A percentile compares a stretch with the other conserved stretches of the same genome.
Conservation (phyloP, 2,797 vertebrate species). For the Alosa sapidissima region DNA sequence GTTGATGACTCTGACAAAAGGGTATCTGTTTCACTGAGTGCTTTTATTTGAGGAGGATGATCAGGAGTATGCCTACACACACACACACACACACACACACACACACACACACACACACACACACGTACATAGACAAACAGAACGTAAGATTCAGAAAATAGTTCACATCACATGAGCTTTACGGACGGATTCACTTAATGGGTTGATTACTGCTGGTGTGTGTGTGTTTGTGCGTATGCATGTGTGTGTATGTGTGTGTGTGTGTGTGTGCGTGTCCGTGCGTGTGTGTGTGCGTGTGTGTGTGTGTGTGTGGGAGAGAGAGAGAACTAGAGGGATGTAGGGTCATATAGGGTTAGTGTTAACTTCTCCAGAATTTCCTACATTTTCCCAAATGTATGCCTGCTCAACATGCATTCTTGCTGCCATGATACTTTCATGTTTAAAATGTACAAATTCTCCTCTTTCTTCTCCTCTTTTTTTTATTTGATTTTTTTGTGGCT, state of each 20-base stretch:
- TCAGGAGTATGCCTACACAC: slow-evolving; percentile 18
- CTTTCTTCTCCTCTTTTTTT: neutral
- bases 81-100: slow-evolving; percentile 14
- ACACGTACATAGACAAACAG: neutral
- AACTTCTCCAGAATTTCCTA: neutral
- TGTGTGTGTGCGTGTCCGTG: neutral
- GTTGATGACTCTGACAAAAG: slow-evolving; percentile 52
- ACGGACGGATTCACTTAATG: neutral
- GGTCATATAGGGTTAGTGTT: neutral
- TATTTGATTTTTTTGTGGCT: neutral
- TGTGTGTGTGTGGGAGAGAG: neutral
- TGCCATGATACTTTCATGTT: neutral
- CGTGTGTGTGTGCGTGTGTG: neutral
- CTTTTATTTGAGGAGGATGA: slow-evolving; percentile 51
- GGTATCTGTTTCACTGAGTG: slow-evolving; percentile 51
- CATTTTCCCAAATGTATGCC: neutral
- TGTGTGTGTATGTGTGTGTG: neutral
- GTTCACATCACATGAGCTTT: slow-evolving; percentile 1
- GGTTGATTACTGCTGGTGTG: neutral
- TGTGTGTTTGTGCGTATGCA: neutral
- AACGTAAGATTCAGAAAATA: neutral
- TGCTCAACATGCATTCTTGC: neutral
- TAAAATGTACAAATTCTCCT: neutral
- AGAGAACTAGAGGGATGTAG: neutral
- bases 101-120: neutral